A percentile compares a stretch with the other conserved stretches of the same genome.
Evolutionary conservation across 1,140 invertebrate species (phyloP).

Genomic region (Leptinotarsa texana): DNA sequence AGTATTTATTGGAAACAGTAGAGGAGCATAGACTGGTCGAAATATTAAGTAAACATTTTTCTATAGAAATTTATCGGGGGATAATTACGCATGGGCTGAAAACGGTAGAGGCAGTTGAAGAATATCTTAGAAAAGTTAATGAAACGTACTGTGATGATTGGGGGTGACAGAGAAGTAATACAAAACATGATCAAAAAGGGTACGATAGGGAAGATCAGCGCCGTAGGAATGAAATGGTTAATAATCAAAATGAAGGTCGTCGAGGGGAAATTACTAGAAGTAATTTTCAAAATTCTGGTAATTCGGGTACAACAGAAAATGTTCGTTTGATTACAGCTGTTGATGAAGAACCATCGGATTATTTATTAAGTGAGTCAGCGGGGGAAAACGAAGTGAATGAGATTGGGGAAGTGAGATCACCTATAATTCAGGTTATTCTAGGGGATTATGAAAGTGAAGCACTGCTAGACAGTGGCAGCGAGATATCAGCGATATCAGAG

Average conservation of each 20-base stretch:
- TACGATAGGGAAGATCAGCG: not conserved
- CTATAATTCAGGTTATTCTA: not conserved
- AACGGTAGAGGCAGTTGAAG: slow-evolving; percentile 10
- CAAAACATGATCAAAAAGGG: not conserved
- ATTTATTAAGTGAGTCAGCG: slow-evolving; percentile 8
- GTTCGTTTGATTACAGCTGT: not conserved
- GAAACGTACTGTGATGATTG: slow-evolving; percentile 34
- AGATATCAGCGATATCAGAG: slow-evolving; percentile 9
- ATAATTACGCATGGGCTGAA: slow-evolving; percentile 12
- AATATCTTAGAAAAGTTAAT: not conserved
- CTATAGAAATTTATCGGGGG: slow-evolving; percentile 1
- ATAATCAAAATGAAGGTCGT: not conserved
- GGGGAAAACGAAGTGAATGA: not conserved
- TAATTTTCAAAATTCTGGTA: not conserved
- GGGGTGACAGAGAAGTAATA: not conserved
- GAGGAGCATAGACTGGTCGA: not conserved
- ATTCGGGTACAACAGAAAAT: not conserved
- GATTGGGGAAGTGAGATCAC: not conserved
- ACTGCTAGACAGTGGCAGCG: slow-evolving; percentile 3
- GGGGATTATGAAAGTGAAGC: not conserved
- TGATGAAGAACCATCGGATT: slow-evolving; percentile 1
- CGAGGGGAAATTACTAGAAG: not conserved
- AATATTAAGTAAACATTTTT: slow-evolving; percentile 11
- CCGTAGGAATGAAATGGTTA: not conserved
- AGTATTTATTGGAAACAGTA: slow-evolving; percentile 9